phyloP scores from a whole-genome alignment of 1,140 invertebrate genomes.

The Episyrphus balteatus region DNA sequence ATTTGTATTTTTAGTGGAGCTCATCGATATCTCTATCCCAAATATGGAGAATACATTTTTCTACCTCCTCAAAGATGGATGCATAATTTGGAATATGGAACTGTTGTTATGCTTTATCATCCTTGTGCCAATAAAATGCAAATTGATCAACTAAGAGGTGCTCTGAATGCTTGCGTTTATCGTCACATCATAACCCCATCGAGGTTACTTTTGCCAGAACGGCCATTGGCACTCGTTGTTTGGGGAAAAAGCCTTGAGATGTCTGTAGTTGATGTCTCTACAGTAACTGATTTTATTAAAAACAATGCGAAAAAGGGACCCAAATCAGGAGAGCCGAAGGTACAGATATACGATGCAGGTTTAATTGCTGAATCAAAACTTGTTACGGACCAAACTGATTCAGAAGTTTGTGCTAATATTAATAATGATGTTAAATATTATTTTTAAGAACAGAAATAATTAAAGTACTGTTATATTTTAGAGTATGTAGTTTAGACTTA shows the following conservation, averaged over 20 bases:
- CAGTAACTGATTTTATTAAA: conserved; percentile 53
- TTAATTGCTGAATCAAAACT: conserved; percentile 43
- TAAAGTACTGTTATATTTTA: no score
- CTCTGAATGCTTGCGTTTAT: conserved; percentile 61
- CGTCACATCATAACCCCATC: conserved; percentile 74
- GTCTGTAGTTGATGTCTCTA: conserved; percentile 50
- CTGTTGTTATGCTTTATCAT: conserved; percentile 76
- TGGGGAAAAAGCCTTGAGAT: conserved; percentile 68
- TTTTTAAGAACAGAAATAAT: no score
- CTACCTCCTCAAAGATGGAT: conserved; percentile 74
- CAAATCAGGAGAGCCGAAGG: conserved; percentile 45
- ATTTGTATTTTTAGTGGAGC: conserved; percentile 49
- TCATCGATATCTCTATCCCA: conserved; percentile 69
- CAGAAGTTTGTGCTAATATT: conserved; percentile 37
- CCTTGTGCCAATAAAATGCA: conserved; percentile 65
- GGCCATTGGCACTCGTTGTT: conserved; percentile 62
- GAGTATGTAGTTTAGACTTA: no score
- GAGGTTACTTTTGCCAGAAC: conserved; percentile 44
- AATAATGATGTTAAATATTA: no score
- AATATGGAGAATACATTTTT: conserved; percentile 74
- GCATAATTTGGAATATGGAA: conserved; percentile 78
- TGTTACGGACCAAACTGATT: conserved; percentile 42
- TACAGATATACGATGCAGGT: conserved; percentile 41
- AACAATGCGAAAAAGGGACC: conserved; percentile 53
- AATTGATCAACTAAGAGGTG: conserved; percentile 48